Evolutionary conservation across 2,797 vertebrate species (phyloP).

Genomic region (Trematomus bernacchii): DNA sequence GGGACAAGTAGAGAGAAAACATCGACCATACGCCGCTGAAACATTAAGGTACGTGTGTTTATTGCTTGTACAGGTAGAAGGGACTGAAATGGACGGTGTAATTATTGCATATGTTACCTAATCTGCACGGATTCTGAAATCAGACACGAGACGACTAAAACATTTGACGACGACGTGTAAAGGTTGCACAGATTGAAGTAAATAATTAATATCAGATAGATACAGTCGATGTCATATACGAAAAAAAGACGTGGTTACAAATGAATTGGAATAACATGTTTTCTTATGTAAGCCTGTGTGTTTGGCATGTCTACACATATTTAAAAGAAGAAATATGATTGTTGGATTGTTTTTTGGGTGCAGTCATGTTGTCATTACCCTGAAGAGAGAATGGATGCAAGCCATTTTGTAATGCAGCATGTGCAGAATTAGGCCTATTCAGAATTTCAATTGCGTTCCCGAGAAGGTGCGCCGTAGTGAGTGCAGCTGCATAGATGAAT

Average conservation of each 20-base stretch:
- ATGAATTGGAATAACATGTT: slow-evolving; percentile 26
- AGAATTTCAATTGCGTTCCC: slow-evolving; percentile 84
- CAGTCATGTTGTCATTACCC: slow-evolving; percentile 77
- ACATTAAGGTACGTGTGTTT: slow-evolving; percentile 74
- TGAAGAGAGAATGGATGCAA: slow-evolving; percentile 79
- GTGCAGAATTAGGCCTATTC: slow-evolving; percentile 86
- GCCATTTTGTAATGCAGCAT: slow-evolving; percentile 86
- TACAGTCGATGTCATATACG: slow-evolving; percentile 23
- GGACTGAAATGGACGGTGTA: slow-evolving; percentile 68
- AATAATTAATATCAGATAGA: slow-evolving; percentile 46
- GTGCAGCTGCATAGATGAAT: slow-evolving; percentile 85
- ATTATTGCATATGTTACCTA: slow-evolving; percentile 67
- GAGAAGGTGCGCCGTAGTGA: slow-evolving; percentile 84
- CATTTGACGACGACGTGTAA: slow-evolving; percentile 8
- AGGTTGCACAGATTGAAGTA: slow-evolving; percentile 40
- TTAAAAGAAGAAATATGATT: background rate
- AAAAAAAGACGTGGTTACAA: slow-evolving; percentile 35
- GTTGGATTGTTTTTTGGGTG: slow-evolving; percentile 64
- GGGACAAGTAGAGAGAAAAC: slow-evolving; percentile 48
- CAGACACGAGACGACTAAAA: slow-evolving; percentile 15
- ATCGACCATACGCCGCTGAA: slow-evolving; percentile 64
- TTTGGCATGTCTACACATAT: slow-evolving; percentile 13
- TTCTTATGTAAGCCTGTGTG: slow-evolving; percentile 45
- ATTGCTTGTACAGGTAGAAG: slow-evolving; percentile 64
- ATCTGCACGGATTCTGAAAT: slow-evolving; percentile 48